Base-by-base conservation (phyloP, 2,888 invertebrate genomes). In the Scaptomyza cyrtandrae region DNA sequence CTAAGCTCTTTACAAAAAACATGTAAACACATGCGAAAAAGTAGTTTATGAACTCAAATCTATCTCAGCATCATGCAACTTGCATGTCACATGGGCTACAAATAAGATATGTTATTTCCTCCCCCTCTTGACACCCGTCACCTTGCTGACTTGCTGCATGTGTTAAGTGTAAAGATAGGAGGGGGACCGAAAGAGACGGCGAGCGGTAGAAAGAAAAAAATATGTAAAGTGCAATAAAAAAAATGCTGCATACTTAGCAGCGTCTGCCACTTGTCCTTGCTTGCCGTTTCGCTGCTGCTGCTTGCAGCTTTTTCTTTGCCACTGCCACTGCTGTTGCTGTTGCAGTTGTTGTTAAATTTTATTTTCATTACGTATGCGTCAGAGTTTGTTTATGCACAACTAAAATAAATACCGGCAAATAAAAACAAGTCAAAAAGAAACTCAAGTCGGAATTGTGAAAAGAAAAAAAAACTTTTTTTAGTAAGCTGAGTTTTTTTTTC, bases 191-290 rank as follows among this genome's bases (percentile, higher is more conserved):
- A 6, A 5, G 37, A 2, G 37, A 6, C 11, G 31, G 46, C n/a
- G n/a, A n/a, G n/a, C n/a, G n/a, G 13, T 13, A 19, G 39, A 2
- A 31, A 19, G 33, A 29, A 59, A 56, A 29, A 59, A 56, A 35
- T 48, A 45, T 45, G 52, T 33, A 55, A 55, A 62, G 50, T 61
- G 60, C 63, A 56, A 75, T 58, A 61, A 54, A 75, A 83, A 84
- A 84, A 78, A 76, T 82, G 77, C 57, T 80, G 83, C 80, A 71
- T 80, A 85, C 85, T 85, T 83, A 71, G 63, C 68, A 72, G 80
- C 68, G 65, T 58, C 66, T 78, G 78, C 68, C 72, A 80, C 82
- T 84, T 71, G 83, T 82, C 80, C 85, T 82, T 76, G 70, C 41
- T 60, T 60, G 70, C 58, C 46, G 35, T 67, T 70, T 64, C 41